These are phyloP conservation scores for Oreocharis arfaki DNA, from an alignment of 2,113 vertebrate genomes.

Conservation along the genomic window DNA sequence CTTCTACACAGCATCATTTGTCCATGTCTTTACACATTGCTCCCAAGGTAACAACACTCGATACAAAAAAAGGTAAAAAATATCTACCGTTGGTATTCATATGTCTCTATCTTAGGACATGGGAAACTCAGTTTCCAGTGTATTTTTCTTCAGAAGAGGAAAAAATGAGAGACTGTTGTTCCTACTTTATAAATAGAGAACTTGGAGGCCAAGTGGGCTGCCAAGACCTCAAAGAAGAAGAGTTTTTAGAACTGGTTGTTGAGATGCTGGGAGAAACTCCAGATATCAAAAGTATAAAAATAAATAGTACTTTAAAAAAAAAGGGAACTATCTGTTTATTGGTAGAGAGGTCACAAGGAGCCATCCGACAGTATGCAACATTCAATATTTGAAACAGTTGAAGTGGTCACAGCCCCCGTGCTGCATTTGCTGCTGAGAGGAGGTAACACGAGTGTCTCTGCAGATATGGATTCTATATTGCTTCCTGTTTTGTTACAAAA, in stretches of 20 bases:
- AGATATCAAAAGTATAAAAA: background rate
- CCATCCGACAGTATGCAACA: background rate
- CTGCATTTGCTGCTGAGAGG: background rate
- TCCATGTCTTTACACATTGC: background rate
- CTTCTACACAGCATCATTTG: background rate
- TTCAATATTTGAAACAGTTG: background rate
- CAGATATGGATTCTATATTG: background rate
- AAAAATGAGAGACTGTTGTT: background rate
- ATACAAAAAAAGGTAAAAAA: background rate
- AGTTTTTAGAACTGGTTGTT: background rate
- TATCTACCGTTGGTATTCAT: accelerated
- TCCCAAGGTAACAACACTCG: background rate
- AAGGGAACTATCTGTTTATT: background rate
- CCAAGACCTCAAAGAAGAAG: background rate
- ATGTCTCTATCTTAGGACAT: background rate
- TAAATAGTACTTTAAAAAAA: background rate
- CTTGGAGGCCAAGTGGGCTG: background rate
- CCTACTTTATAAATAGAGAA: background rate
- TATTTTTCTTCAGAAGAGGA: background rate
- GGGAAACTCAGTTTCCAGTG: background rate
- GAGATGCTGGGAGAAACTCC: background rate
- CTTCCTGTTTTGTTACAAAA: background rate
- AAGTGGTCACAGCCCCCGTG: background rate
- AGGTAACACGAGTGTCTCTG: background rate
- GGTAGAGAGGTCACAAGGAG: background rate